Evolutionary conservation across 2,113 vertebrate species (phyloP), one percentile per base, ranked within the genome.

Genomic region (Nicator chloris): DNA sequence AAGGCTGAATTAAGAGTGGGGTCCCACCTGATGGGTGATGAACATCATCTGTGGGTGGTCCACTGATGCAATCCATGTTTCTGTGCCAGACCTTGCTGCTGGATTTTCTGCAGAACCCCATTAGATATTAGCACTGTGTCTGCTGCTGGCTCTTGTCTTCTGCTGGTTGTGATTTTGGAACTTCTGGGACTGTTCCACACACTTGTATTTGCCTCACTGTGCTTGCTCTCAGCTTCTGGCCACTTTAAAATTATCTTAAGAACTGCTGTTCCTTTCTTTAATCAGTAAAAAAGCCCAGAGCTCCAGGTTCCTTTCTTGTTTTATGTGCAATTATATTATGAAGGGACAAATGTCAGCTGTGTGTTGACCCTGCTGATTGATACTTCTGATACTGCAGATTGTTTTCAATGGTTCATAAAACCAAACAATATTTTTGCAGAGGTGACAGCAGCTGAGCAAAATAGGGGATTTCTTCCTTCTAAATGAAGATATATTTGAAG

Each of bases 401-500:
- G 63, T 70, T 95, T 86, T 83, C 76, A 54, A 24, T 66, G 64
- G 39, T 78, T 93, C 83, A 45, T 88, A 76, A 95, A 95, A 69
- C 54, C 64, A 44, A 61, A 26, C 54, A 60, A 1, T 90, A 45
- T 61, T 72, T 88, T 77, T 44, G 42, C 59, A 71, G n/a, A 19
- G 16, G 35, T 66, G 90, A 26, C 71, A 54, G 85, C 42, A 44
- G 59, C 49, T 21, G 50, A 45, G 53, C 2, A 1, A 78, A 71
- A 35, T 24, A 30, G 56, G 28, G 49, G 49, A 51, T 82, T 90
- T 90, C 85, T 85, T 79, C 82, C 33, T 64, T 80, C 78, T 51
- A 47, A 94, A 96, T 94, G 85, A 93, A 96, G 85, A 82, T 87
- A 30, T 68, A 44, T 92, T 71, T 79, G 61, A 78, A 78, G 72